Evolutionary conservation across 2,888 invertebrate species (phyloP), one percentile per base, ranked within the genome.

Genomic region (Isoperla grammatica): DNA sequence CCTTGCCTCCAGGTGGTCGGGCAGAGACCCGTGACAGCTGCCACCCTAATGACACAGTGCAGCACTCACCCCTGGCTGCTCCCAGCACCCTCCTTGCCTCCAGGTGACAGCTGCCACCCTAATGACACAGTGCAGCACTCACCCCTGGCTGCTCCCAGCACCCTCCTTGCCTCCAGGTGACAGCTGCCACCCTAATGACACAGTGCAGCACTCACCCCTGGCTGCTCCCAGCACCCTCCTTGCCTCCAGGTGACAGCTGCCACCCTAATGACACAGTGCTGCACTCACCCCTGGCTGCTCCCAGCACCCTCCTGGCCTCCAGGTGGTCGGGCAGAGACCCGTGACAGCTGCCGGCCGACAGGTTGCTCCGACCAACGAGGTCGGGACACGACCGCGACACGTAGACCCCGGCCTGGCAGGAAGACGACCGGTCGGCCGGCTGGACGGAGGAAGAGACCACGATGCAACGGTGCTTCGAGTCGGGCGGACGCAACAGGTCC

Each of bases 301-400:
- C 77, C 60, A 79, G 78, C 53, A 81, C 75, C 60, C 75, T 74
- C 57, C 75, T 74, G 1, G 78, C 74, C 65, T 82, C 80, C 29
- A 85, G 71, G 70, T 82, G 80, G 64, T 82, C 81, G 0, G 85
- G 85, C 48, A 85, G 73, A 0, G 85, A 85, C 4, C 76, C 74
- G 66, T 65, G 75, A 8, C 8, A 29, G 29, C 29, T 29, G 29
- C 62, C 70, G 42, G 63, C 71, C 71, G 0, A 71, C 70, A 60
- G 73, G 71, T 2, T 74, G 60, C 43, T 71, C 65, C 74, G 74
- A 0, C 72, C 71, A 1, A 75, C 75, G 2, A 92, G 80, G 74
- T 89, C 83, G 0, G 94, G 93, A 70, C 92, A 93, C 0, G 94
- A 94, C 66, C 82, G 81, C 8, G 92, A 93, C 63, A 88, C 76